A percentile compares a stretch with the other conserved stretches of the same genome.
Evolutionary conservation across 2,888 invertebrate species (phyloP).

Genomic region (Cheilosia soror): DNA sequence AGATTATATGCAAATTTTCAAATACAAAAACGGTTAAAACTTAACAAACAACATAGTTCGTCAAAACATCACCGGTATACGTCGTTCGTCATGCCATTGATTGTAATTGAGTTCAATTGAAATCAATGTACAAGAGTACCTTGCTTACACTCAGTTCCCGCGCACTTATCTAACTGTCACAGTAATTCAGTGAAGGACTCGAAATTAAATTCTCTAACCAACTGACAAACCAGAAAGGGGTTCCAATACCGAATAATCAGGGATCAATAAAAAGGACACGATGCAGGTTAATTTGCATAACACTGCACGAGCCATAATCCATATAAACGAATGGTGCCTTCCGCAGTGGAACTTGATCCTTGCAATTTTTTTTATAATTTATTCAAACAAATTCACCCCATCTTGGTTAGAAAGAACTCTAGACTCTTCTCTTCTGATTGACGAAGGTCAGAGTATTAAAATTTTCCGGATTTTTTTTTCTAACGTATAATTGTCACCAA

Average conservation of each 20-base stretch:
- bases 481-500: conserved; percentile 45
- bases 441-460: conserved; percentile 64
- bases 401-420: conserved; percentile 4
- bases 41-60: conserved; percentile 57
- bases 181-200: conserved; percentile 48
- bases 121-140: conserved; percentile 44
- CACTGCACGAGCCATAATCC: conserved; percentile 68
- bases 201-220: conserved; percentile 73
- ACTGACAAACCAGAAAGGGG: conserved; percentile 73
- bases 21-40: conserved; percentile 66
- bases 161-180: conserved; percentile 57
- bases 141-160: conserved; percentile 19
- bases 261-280: conserved; percentile 65
- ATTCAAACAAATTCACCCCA: conserved; percentile 73
- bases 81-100: conserved; percentile 26
- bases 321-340: conserved; percentile 48
- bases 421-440: conserved; percentile 9
- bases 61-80: conserved; percentile 59
- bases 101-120: conserved; percentile 70
- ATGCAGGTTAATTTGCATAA: conserved; percentile 73
- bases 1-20: conserved; percentile 46
- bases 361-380: conserved; percentile 67
- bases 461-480: conserved; percentile 40
- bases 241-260: conserved; percentile 63
- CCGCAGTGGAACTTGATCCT: conserved; percentile 57